These are phyloP conservation scores for Ispidina picta DNA, from an alignment of 2,797 vertebrate species.

Conservation along the genomic window DNA sequence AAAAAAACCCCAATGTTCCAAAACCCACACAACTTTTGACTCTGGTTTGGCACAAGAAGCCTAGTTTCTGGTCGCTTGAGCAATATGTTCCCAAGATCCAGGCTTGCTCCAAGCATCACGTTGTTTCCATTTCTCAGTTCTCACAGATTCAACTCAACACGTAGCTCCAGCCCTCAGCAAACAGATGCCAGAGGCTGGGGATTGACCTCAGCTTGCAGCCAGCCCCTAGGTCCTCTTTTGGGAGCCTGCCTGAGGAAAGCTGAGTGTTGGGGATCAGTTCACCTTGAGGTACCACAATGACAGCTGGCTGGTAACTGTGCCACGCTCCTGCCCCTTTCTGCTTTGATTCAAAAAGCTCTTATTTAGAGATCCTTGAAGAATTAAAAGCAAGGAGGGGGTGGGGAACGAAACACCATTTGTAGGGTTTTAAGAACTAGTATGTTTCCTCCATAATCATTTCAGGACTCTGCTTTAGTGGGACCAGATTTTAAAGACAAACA, in stretches of 20 bases:
- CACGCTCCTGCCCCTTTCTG: background rate
- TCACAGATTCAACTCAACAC: background rate
- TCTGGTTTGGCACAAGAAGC: conserved; percentile 6
- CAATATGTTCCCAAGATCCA: background rate
- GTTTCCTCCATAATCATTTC: background rate
- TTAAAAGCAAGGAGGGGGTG: background rate
- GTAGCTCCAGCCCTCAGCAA: background rate
- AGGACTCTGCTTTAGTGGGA: background rate
- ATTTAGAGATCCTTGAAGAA: background rate
- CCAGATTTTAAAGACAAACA: background rate
- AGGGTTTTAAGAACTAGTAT: background rate
- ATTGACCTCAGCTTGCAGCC: background rate
- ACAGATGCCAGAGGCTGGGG: background rate
- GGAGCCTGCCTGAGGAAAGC: background rate
- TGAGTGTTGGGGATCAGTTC: background rate
- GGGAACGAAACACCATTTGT: background rate
- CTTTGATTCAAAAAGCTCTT: background rate
- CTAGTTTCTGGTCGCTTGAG: background rate
- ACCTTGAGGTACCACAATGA: background rate
- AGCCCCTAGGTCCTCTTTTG: background rate
- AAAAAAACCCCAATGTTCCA: background rate
- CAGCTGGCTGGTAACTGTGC: background rate
- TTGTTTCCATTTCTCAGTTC: background rate
- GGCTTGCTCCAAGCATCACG: background rate
- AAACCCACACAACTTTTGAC: background rate